Conservation (phyloP, 2,113 vertebrate species). For the Atherinomorus stipes region DNA sequence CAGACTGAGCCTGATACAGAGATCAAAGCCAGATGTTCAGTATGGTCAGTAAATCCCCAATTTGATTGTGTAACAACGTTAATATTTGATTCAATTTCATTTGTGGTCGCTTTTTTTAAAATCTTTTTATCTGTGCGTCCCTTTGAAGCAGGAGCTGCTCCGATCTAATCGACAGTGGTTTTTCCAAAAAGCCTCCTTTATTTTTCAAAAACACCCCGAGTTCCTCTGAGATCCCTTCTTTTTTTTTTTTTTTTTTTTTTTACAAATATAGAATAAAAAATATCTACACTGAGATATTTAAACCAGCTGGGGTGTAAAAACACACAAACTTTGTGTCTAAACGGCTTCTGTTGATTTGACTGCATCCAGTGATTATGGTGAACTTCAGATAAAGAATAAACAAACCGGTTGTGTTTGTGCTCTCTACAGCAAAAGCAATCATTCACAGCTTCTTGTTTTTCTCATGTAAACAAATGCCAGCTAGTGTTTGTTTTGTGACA, state of each 20-base stretch:
- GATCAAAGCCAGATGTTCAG: background rate
- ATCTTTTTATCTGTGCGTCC: background rate
- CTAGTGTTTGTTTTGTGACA: constrained; percentile 22
- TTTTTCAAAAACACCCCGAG: background rate
- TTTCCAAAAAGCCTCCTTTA: background rate
- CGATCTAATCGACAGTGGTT: constrained; percentile 27
- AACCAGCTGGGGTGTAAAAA: constrained; percentile 22
- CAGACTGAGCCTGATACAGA: no score
- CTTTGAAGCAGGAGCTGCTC: constrained; percentile 9
- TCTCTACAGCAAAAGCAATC: constrained; percentile 7
- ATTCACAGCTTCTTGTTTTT: constrained; percentile 44
- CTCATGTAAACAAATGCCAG: constrained; percentile 19
- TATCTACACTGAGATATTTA: constrained; percentile 1
- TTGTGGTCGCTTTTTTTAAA: background rate
- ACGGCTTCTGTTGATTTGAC: constrained; percentile 13
- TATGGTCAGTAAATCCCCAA: background rate
- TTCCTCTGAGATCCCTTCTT: background rate
- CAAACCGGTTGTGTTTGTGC: background rate
- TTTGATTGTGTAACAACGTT: background rate
- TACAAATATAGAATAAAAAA: constrained; percentile 5
- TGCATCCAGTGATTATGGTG: background rate
- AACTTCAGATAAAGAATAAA: background rate
- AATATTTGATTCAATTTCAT: constrained; percentile 6
- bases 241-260: no score
- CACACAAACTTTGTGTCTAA: constrained; percentile 5